phyloP scores from a whole-genome alignment of 2,888 invertebrate species.

The Nebria brevicollis region DNA sequence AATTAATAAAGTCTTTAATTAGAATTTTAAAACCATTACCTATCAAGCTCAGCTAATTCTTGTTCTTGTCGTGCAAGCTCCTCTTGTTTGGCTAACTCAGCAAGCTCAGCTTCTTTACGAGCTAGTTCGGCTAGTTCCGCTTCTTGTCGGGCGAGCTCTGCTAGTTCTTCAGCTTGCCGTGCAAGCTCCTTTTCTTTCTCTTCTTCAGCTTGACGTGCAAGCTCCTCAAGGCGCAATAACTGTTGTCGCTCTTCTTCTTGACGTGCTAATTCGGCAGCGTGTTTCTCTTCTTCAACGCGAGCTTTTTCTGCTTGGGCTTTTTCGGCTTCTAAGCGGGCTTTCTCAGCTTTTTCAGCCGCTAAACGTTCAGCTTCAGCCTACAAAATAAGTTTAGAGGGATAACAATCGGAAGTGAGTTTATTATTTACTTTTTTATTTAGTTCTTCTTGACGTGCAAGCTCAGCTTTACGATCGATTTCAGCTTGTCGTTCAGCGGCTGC shows the following conservation, averaged over 20 bases:
- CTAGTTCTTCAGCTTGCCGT: slow-evolving; percentile 67
- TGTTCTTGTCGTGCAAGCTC: slow-evolving; percentile 67
- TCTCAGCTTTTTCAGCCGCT: slow-evolving; percentile 19
- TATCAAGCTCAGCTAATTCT: slow-evolving; percentile 61
- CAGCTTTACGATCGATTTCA: slow-evolving; percentile 60
- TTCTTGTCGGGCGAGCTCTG: slow-evolving; percentile 66
- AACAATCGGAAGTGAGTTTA: no score
- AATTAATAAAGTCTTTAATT: slow-evolving; percentile 60
- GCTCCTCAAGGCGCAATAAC: slow-evolving; percentile 67
- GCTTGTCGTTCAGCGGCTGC: slow-evolving; percentile 64
- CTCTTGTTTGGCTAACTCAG: slow-evolving; percentile 64
- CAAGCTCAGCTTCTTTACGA: slow-evolving; percentile 68
- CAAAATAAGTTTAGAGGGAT: background rate
- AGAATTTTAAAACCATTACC: slow-evolving; percentile 54
- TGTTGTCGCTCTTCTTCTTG: slow-evolving; percentile 63
- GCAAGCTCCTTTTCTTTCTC: slow-evolving; percentile 75
- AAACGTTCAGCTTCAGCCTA: slow-evolving; percentile 46
- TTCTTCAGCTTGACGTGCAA: slow-evolving; percentile 71
- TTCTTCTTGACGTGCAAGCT: slow-evolving; percentile 57
- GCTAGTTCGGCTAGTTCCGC: slow-evolving; percentile 72
- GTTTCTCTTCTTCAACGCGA: slow-evolving; percentile 65
- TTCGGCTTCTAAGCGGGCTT: slow-evolving; percentile 54
- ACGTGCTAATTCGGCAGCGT: slow-evolving; percentile 59
- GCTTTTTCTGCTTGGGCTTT: slow-evolving; percentile 63
- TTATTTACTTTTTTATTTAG: background rate